Evolutionary conservation across 2,113 vertebrate genomes (phyloP), one percentile per base, ranked within the genome.

Genomic region (Leptodactylus fuscus): DNA sequence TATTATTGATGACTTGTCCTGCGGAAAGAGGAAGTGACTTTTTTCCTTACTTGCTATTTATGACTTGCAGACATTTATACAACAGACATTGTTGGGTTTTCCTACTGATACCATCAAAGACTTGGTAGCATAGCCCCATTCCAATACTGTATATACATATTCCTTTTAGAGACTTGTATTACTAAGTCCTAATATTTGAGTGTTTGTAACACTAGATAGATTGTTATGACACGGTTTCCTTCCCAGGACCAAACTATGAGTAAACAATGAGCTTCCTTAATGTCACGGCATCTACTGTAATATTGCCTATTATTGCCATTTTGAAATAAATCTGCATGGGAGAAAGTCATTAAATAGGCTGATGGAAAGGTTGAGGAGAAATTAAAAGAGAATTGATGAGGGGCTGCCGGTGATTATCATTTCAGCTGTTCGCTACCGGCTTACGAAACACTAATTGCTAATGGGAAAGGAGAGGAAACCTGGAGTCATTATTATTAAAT

Each of bases 401-500:
- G 82, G 38, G 7, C 53, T 76, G 71, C 38, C 65, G 82, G 82
- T 83, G 82, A 83, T 83, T 83, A 83, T 83, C 73, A 67, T 67
- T 62, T 85, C 82, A 85, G 82, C 74, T 85, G 82, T 69, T 76
- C 77, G 58, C 18, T 51, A 77, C 27, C 13, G 58, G 32, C 74
- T 67, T 77, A 48, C 9, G 18, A 75, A 83, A 62, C 51, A 48
- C 70, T 83, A 83, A 85, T 85, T 85, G 74, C 82, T 85, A 85
- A 85, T 85, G 82, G 82, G 82, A 85, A 77, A 76, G 74, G 58
- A 85, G 44, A 67, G 71, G 69, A 85, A 85, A 85, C 71, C 82
- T 85, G 82, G 58, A 77, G 58, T 85, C 82, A 85, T 85, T 85
- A 85, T 77, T 77, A 85, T 85, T 78, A 85, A 85, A 85, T 67